Conservation (phyloP, 2,113 vertebrate species). For the Prunella fulvescens region DNA sequence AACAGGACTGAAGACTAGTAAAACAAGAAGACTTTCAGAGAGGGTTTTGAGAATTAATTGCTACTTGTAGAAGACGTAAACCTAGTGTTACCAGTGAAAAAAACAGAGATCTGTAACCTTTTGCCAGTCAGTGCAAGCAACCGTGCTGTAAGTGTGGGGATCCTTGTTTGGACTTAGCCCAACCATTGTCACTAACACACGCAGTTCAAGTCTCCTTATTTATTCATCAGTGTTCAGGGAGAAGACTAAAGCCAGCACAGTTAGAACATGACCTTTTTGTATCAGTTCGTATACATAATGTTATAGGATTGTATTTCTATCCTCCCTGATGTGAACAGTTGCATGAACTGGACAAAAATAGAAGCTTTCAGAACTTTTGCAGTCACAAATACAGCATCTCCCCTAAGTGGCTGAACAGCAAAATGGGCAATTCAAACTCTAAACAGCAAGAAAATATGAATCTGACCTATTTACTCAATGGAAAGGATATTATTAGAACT, state of each 20-base stretch:
- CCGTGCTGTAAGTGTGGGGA: neutral
- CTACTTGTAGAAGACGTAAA: neutral
- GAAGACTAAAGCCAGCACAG: neutral
- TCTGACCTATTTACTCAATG: neutral
- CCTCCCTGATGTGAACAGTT: neutral
- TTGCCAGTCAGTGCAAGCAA: neutral
- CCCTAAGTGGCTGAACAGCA: neutral
- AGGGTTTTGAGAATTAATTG: neutral
- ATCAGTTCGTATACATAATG: slow-evolving; percentile 7
- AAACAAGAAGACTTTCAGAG: neutral
- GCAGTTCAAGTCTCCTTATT: neutral
- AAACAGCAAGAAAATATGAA: neutral
- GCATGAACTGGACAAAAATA: slow-evolving; percentile 15
- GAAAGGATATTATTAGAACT: neutral
- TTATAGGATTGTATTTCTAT: neutral
- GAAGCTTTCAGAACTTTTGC: slow-evolving; percentile 7
- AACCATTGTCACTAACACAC: neutral
- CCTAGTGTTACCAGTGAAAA: neutral
- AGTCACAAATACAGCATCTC: neutral
- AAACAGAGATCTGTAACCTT: neutral
- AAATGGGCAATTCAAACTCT: neutral
- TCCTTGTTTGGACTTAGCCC: neutral
- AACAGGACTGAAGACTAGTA: neutral
- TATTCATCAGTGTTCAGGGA: slow-evolving; percentile 13
- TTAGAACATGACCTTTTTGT: neutral